Evolutionary conservation across 2,797 vertebrate genomes (phyloP).

Genomic region (Rhinatrema bivittatum): DNA sequence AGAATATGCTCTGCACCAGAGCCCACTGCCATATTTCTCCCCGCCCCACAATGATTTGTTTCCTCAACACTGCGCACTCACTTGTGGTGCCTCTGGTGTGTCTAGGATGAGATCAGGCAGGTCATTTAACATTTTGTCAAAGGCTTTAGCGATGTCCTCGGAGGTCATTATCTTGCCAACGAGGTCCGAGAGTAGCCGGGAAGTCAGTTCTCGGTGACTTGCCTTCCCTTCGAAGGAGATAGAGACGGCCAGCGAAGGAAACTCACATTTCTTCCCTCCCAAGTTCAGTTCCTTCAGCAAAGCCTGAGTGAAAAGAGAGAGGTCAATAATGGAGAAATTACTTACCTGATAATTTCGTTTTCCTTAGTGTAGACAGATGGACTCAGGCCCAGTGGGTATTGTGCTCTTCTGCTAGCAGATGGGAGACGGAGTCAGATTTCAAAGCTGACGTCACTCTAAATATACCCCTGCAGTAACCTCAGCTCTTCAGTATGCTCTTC

Average conservation of each 20-base stretch:
- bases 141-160: constrained; percentile 65
- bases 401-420: too few relatives aligned
- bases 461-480: too few relatives aligned
- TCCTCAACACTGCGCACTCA: constrained; percentile 7
- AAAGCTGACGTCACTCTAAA: too few relatives aligned
- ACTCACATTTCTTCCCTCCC: constrained; percentile 59
- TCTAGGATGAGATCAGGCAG: constrained; percentile 80
- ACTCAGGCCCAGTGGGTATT: too few relatives aligned
- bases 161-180: constrained; percentile 61
- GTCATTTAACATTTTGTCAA: constrained; percentile 71
- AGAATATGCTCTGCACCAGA: too few relatives aligned
- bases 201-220: constrained; percentile 80
- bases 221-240: constrained; percentile 78
- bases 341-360: too few relatives aligned
- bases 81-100: constrained; percentile 80
- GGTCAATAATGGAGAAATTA: too few relatives aligned
- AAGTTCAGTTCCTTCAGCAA: constrained; percentile 72
- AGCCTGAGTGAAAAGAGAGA: constrained; percentile 59
- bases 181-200: constrained; percentile 73
- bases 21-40: rapidly evolving
- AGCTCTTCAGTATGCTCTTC: too few relatives aligned
- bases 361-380: too few relatives aligned
- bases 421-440: too few relatives aligned
- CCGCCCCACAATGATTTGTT: too few relatives aligned
- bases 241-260: constrained; percentile 70